A percentile compares a stretch with the other conserved stretches of the same genome.
These are phyloP conservation scores for Sitta europaea DNA, from an alignment of 2,113 vertebrate genomes.

Conservation along the genomic window DNA sequence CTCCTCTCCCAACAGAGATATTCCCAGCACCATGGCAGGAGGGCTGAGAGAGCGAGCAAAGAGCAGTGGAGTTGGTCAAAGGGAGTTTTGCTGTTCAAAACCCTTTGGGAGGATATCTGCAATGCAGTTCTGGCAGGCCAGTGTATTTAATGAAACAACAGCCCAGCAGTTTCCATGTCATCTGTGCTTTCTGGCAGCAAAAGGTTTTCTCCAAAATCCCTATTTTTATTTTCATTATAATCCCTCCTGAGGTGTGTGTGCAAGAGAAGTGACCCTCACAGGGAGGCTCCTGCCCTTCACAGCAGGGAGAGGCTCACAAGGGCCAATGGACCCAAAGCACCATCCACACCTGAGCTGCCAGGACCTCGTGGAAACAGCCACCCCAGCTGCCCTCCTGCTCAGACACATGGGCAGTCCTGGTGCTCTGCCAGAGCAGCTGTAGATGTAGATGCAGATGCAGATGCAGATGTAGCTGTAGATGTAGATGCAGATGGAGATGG, in stretches of 20 bases:
- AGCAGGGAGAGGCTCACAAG: background rate
- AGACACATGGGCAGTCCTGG: background rate
- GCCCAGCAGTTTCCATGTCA: background rate
- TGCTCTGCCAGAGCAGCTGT: background rate
- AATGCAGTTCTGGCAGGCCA: background rate
- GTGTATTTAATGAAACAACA: background rate
- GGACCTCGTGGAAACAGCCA: background rate
- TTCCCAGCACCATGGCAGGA: rapidly evolving
- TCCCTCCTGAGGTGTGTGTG: background rate
- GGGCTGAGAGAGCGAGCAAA: background rate
- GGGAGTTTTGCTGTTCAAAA: background rate
- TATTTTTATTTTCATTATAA: background rate
- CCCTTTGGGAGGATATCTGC: background rate
- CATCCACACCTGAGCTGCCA: background rate
- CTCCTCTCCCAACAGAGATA: background rate
- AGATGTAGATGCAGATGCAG: no score
- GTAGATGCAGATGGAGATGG: no score
- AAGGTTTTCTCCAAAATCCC: background rate
- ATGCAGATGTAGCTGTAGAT: no score
- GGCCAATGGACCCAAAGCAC: rapidly evolving
- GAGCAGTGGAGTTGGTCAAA: background rate
- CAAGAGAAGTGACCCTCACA: rapidly evolving
- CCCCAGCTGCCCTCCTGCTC: background rate
- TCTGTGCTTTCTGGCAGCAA: background rate
- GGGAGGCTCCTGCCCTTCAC: background rate